phyloP scores from a whole-genome alignment of 2,113 vertebrate genomes.

The Pitta sordida region DNA sequence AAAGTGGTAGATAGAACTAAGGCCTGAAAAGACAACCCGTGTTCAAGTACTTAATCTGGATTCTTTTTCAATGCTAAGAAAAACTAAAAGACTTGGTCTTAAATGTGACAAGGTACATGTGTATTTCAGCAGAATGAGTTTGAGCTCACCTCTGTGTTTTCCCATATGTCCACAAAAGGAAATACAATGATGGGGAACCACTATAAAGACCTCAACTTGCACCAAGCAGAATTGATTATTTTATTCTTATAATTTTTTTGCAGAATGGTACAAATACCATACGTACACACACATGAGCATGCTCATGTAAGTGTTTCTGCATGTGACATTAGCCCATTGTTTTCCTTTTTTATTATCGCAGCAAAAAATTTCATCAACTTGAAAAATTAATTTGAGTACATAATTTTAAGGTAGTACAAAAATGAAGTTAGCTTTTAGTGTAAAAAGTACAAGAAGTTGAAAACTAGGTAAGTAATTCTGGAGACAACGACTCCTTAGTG shows the following conservation, averaged over 20 bases:
- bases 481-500: not conserved
- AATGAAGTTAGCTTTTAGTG: not conserved
- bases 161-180: not conserved
- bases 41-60: not conserved
- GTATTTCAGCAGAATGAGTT: not conserved
- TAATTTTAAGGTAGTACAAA: not conserved
- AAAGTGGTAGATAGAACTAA: not conserved
- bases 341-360: not conserved
- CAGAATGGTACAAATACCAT: not conserved
- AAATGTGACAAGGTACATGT: not conserved
- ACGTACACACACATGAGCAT: not conserved
- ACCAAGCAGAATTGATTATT: not conserved
- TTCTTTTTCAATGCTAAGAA: not conserved
- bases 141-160: not conserved
- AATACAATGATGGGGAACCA: not conserved
- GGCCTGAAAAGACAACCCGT: not conserved
- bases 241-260: not conserved
- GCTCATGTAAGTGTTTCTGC: not conserved
- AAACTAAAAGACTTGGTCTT: not conserved
- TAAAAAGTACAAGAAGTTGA: not conserved
- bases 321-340: not conserved
- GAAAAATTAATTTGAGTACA: not conserved
- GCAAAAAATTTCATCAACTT: not conserved
- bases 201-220: not conserved
- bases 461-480: not conserved